Percentiles rank a stretch among this genome's conserved stretches.
Evolutionary conservation across 2,888 invertebrate genomes (phyloP).

Genomic region (Geotrupes spiniger): DNA sequence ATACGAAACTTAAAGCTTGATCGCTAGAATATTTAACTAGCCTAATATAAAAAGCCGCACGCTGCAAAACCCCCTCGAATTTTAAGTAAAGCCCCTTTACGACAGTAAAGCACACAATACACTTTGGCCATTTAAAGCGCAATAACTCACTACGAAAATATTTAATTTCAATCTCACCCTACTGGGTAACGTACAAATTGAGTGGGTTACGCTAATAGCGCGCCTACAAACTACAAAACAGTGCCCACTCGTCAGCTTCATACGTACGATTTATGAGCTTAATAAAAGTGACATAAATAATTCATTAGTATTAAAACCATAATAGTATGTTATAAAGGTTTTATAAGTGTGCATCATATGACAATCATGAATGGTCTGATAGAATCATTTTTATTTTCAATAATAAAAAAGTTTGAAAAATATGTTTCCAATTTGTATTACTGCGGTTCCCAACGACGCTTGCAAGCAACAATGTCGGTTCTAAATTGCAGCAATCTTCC

Average conservation of each 20-base stretch:
- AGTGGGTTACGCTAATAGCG: constrained; percentile 44
- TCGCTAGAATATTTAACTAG: constrained; percentile 33
- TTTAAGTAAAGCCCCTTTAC: constrained; percentile 30
- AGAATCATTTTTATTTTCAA: no score
- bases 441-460: no score
- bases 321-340: no score
- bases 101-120: constrained; percentile 39
- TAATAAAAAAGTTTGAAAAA: no score
- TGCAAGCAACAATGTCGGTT: no score
- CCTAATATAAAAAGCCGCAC: constrained; percentile 38
- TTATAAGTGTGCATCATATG: no score
- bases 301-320: no score
- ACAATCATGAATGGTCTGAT: no score
- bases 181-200: constrained; percentile 41
- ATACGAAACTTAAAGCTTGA: constrained; percentile 34
- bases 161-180: constrained; percentile 37
- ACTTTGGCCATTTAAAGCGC: constrained; percentile 40
- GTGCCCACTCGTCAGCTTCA: background rate
- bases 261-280: background rate
- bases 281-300: no score
- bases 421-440: no score
- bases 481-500: no score
- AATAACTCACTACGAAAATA: constrained; percentile 40
- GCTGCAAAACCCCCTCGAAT: constrained; percentile 28
- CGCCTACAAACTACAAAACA: constrained; percentile 9